Conservation (phyloP, 2,888 invertebrate genomes). For the Tenthredo mesomela region DNA sequence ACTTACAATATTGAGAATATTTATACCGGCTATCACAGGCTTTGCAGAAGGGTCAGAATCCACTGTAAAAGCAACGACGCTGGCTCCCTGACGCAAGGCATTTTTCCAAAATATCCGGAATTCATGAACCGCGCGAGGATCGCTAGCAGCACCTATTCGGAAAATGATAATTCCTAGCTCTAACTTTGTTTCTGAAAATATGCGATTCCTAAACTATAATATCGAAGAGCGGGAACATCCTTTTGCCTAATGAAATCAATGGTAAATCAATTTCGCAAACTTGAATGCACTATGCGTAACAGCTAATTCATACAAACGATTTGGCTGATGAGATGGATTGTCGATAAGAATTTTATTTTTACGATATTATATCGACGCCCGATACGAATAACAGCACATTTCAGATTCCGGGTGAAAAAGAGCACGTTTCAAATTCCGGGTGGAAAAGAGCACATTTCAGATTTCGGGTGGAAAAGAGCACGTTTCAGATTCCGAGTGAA, state of each 20-base stretch:
- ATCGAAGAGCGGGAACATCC: not conserved
- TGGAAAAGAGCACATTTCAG: no score
- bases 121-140: slow-evolving; percentile 63
- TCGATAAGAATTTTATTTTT: not conserved
- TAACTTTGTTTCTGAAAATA: not conserved
- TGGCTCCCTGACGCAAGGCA: slow-evolving; percentile 67
- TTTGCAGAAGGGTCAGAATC: slow-evolving; percentile 66
- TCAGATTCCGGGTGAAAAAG: no score
- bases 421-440: no score
- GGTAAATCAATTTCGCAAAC: not conserved
- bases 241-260: not conserved
- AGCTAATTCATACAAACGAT: not conserved
- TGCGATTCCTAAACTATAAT: not conserved
- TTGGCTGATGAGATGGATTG: not conserved
- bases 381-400: no score
- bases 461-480: no score
- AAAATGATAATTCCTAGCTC: not conserved
- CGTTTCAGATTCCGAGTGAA: no score
- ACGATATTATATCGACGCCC: no score
- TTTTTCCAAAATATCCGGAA: slow-evolving; percentile 66
- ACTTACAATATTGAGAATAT: slow-evolving; percentile 63
- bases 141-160: slow-evolving; percentile 64
- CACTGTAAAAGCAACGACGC: slow-evolving; percentile 73
- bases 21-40: slow-evolving; percentile 73
- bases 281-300: not conserved